Evolutionary conservation across 1,140 invertebrate species (phyloP), one percentile per base, ranked within the genome.

Genomic region (Metaphire vulgaris): DNA sequence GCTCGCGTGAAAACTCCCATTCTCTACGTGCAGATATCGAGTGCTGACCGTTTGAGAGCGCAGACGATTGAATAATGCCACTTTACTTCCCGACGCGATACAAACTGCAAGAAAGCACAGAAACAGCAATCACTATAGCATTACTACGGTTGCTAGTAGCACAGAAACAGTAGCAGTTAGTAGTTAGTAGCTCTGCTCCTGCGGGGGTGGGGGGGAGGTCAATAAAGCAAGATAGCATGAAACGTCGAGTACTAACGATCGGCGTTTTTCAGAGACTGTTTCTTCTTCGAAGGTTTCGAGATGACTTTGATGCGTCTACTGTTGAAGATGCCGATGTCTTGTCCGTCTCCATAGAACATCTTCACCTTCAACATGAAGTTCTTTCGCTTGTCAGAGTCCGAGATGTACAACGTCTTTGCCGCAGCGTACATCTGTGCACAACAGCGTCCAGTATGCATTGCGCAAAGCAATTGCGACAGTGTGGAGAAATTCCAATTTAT

Each of bases 221-320:
- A n/a, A n/a, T n/a, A n/a, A n/a, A n/a, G n/a, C n/a, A n/a, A n/a
- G n/a, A n/a, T n/a, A n/a, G n/a, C n/a, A n/a, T n/a, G n/a, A n/a
- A n/a, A n/a, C n/a, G n/a, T n/a, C n/a, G n/a, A n/a, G n/a, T n/a
- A 90, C 88, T 90, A 87, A 90, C 90, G 88, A 87, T 99, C 98
- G n/a, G 97, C 96, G 88, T 99, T 99, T 86, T 99, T 99, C 72
- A 99, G 88, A 34, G 96, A 98, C 85, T 99, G 98, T 84, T 99
- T 99, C 89, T 99, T 99, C 87, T 99, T 99, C 71, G 97, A 99
- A 29, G 98, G 97, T 85, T 99, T 99, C 34, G 96, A 99, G 83
- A 99, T 99, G 70, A 99, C 98, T 90, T 99, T 99, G 82, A 99
- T 99, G 79, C 97, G 89, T 86, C 98, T 98, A 83, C 96, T 98